Percentiles rank a stretch among this genome's conserved stretches.
phyloP scores from a whole-genome alignment of 2,797 vertebrate species.

The Fratercula arctica region DNA sequence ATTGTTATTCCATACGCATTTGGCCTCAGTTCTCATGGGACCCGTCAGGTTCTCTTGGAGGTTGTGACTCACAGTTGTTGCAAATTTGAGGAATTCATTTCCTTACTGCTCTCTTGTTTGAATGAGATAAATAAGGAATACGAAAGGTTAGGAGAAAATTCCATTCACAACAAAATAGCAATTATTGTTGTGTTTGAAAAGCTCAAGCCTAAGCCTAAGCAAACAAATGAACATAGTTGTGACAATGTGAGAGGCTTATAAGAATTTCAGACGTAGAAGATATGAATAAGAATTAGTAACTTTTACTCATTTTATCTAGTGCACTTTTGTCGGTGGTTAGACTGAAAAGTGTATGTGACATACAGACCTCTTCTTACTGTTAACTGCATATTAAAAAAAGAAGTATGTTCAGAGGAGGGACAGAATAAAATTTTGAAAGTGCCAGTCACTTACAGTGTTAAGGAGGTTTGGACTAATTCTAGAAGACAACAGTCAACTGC shows the following conservation, averaged over 20 bases:
- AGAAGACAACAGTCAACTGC: background rate
- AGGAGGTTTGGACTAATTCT: background rate
- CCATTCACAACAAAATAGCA: background rate
- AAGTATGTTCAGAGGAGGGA: background rate
- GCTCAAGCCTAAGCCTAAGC: background rate
- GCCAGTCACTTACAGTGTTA: background rate
- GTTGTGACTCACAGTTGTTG: background rate
- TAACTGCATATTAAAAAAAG: background rate
- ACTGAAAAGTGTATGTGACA: background rate
- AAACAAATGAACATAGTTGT: background rate
- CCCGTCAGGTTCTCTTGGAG: background rate
- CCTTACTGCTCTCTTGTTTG: background rate
- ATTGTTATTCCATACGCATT: background rate
- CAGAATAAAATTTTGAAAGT: background rate
- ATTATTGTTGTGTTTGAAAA: background rate
- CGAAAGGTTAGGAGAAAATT: background rate
- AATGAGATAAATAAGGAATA: background rate
- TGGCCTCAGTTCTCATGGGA: background rate
- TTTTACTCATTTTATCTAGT: background rate
- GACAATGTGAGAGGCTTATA: background rate
- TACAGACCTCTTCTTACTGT: background rate
- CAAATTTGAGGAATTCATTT: background rate
- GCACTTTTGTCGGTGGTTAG: background rate
- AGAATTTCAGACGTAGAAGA: background rate
- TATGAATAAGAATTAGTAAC: background rate